Evolutionary conservation across 2,797 vertebrate species (phyloP).

Genomic region (Phrynocephalus vlangalii): DNA sequence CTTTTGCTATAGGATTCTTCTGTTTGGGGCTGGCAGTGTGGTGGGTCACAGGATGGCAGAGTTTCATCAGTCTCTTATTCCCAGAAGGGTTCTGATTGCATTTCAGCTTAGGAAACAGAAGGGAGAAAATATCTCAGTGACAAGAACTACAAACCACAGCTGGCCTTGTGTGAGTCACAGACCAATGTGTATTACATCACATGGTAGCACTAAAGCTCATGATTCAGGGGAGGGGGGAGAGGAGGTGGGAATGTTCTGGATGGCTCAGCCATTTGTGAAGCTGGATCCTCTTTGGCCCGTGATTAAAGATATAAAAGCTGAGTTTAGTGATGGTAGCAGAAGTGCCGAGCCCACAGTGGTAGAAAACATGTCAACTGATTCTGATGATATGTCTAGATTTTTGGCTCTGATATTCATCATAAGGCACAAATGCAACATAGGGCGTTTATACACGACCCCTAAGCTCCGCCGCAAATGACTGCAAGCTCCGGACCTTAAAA

Average conservation of each 20-base stretch:
- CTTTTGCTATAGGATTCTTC: neutral
- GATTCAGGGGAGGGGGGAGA: too few species aligned
- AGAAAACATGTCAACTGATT: neutral
- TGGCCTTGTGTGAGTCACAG: accelerated
- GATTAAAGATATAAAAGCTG: neutral
- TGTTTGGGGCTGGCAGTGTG: accelerated
- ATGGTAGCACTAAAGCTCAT: neutral
- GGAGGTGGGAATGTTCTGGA: neutral
- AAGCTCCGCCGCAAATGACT: too few species aligned
- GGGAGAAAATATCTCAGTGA: neutral
- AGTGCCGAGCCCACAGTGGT: neutral
- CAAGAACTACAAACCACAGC: neutral
- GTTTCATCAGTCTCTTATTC: neutral
- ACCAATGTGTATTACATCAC: neutral
- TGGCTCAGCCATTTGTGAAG: neutral
- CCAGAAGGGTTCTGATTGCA: neutral
- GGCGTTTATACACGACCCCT: too few species aligned
- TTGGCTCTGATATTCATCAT: neutral
- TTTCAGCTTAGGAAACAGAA: accelerated
- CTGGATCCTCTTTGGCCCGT: neutral
- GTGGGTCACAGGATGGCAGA: accelerated
- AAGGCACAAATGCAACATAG: neutral
- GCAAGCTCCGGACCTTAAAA: too few species aligned
- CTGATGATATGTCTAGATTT: neutral
- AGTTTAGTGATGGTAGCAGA: neutral